Evolutionary conservation across 2,797 vertebrate genomes (phyloP), one percentile per base, ranked within the genome.

Genomic region (Vultur gryphus): DNA sequence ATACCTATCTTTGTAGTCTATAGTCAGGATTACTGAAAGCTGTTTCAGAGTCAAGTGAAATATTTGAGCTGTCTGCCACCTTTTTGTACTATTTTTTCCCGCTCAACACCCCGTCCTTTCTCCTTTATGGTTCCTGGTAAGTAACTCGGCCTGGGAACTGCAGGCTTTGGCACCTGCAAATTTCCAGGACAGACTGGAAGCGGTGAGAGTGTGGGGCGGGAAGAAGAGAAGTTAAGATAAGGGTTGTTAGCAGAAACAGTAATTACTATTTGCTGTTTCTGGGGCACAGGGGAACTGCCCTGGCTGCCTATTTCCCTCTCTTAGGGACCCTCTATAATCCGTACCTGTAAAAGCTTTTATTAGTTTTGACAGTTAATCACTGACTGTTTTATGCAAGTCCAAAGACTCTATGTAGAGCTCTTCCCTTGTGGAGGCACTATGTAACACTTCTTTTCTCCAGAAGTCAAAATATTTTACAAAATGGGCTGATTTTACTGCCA

Each of bases 271-370:
- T 76, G 13, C 41, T 48, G 1, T 77, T 90, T 43, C 17, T 87
- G 65, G 65, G 65, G n/a, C 57, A 64, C 61, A 26, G 61, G 41
- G 44, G 24, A 73, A 39, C 41, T 78, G 61, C 49, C 43, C 29
- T 49, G 78, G 66, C 73, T 79, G 58, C 61, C 61, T 51, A 1
- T 81, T 70, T 46, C 25, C 35, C 41, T 84, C 46, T 71, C 61
- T 58, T 46, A 48, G 51, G 46, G 24, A 51, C 41, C 35, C 25
- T 49, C 67, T 85, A 6, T 80, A 90, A 77, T 70, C 64, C 24
- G 33, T 85, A 78, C 72, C 86, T 84, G 65, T 75, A 58, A 93
- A 92, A 81, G 51, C 35, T 95, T 44, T 75, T 66, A 39, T 70
- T 79, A 18, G 35, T 79, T 72, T 69, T 65, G 81, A 70, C 70